Evolutionary conservation across 2,888 invertebrate genomes (phyloP).

Genomic region (Scaptomyza caliginosa): DNA sequence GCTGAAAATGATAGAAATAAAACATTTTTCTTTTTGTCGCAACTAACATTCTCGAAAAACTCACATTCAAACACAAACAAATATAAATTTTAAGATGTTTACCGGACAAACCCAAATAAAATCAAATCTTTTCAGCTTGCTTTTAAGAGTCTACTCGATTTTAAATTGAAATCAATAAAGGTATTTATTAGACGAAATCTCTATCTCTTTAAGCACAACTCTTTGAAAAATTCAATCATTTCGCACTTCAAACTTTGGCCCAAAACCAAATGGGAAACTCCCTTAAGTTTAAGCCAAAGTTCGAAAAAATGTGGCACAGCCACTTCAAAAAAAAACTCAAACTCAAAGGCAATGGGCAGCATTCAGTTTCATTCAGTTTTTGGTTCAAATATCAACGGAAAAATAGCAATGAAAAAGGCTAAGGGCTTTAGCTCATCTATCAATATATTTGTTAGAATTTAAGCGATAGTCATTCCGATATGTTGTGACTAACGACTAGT

Average conservation of each 20-base stretch:
- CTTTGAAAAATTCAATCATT: constrained; percentile 12
- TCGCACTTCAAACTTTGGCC: constrained; percentile 20
- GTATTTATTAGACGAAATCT: no score
- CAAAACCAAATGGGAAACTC: neutral
- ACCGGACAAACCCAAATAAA: constrained; percentile 2
- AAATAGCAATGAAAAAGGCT: constrained; percentile 26
- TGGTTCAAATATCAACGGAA: constrained; percentile 53
- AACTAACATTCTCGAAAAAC: constrained; percentile 18
- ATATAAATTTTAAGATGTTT: neutral
- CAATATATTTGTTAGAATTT: constrained; percentile 48
- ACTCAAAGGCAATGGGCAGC: constrained; percentile 35
- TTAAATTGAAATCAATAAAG: neutral
- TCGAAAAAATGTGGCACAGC: constrained; percentile 14
- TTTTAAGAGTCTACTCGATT: constrained; percentile 1
- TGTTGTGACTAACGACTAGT: no score
- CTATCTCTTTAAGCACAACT: neutral
- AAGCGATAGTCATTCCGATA: neutral
- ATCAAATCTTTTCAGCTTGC: neutral
- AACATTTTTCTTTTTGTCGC: neutral
- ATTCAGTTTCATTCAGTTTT: constrained; percentile 39
- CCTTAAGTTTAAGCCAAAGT: neutral
- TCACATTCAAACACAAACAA: constrained; percentile 20
- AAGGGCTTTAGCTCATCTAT: constrained; percentile 57
- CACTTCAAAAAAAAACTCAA: constrained; percentile 46
- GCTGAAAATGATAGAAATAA: neutral